Conservation (phyloP, 2,888 invertebrate genomes). For the Ernsta delagoae region DNA sequence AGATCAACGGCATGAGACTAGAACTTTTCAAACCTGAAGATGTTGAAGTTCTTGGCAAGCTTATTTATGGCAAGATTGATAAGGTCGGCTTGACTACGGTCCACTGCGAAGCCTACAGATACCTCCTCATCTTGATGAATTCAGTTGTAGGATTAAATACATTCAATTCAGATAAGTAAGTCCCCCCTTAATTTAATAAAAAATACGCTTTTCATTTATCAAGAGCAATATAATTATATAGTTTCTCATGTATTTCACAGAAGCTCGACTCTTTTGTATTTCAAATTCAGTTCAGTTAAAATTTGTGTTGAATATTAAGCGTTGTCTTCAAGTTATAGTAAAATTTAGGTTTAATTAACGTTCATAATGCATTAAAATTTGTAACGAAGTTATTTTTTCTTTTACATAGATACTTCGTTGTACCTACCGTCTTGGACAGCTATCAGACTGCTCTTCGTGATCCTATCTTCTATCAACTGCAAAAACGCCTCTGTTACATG, state of each 20-base stretch:
- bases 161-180: slow-evolving; percentile 65
- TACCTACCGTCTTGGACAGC: slow-evolving; percentile 85
- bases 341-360: no score
- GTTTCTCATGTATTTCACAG: no score
- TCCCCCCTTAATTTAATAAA: slow-evolving; percentile 19
- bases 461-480: slow-evolving; percentile 89
- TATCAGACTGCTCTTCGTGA: slow-evolving; percentile 88
- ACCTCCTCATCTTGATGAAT: slow-evolving; percentile 82
- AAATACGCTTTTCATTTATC: not conserved
- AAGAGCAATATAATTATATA: no score
- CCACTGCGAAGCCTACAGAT: slow-evolving; percentile 79
- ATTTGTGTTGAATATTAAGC: no score
- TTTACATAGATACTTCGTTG: slow-evolving; percentile 71
- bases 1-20: slow-evolving; percentile 68
- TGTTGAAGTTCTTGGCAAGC: slow-evolving; percentile 80
- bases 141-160: slow-evolving; percentile 72
- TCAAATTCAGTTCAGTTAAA: no score
- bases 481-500: slow-evolving; percentile 84
- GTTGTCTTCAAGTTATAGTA: no score
- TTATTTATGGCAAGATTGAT: slow-evolving; percentile 75
- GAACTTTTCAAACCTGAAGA: slow-evolving; percentile 76
- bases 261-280: no score
- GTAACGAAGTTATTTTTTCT: slow-evolving; percentile 38
- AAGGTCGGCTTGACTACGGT: slow-evolving; percentile 63
- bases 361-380: no score